Conservation (phyloP, 2,888 invertebrate genomes). For the Morinoia aosen region DNA sequence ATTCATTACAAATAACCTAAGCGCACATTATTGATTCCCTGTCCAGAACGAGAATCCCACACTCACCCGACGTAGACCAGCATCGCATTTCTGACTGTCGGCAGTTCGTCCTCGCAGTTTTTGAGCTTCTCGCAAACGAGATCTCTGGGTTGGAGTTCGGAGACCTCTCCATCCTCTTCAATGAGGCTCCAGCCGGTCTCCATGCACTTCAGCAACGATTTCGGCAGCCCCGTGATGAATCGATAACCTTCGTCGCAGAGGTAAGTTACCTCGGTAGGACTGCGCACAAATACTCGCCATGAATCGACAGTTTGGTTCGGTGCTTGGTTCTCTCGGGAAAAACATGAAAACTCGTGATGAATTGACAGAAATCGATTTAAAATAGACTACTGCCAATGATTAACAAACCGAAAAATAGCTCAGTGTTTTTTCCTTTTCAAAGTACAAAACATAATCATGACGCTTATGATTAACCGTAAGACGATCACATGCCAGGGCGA, state of each 20-base stretch:
- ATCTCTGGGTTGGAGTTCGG: not conserved
- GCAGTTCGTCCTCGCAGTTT: not conserved
- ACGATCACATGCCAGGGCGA: no score
- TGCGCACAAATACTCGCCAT: not conserved
- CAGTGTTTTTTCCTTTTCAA: no score
- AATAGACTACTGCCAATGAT: no score
- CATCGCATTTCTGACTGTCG: not conserved
- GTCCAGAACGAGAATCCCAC: no score
- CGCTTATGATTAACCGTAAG: no score
- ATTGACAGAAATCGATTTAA: no score
- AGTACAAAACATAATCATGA: no score
- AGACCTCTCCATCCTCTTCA: constrained; percentile 30
- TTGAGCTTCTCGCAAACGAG: constrained; percentile 17
- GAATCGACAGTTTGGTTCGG: not conserved
- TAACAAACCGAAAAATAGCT: no score
- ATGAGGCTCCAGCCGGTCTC: constrained; percentile 35
- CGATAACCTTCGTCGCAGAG: constrained; percentile 45
- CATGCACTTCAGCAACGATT: not conserved
- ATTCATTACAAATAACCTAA: no score
- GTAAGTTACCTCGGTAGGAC: constrained; percentile 20
- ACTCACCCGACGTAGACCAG: constrained; percentile 15
- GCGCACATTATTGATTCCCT: no score
- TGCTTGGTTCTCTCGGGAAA: no score
- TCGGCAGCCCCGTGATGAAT: constrained; percentile 13
- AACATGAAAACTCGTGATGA: no score